phyloP scores from a whole-genome alignment of 1,140 invertebrate species.

The Drosophila sp. region DNA sequence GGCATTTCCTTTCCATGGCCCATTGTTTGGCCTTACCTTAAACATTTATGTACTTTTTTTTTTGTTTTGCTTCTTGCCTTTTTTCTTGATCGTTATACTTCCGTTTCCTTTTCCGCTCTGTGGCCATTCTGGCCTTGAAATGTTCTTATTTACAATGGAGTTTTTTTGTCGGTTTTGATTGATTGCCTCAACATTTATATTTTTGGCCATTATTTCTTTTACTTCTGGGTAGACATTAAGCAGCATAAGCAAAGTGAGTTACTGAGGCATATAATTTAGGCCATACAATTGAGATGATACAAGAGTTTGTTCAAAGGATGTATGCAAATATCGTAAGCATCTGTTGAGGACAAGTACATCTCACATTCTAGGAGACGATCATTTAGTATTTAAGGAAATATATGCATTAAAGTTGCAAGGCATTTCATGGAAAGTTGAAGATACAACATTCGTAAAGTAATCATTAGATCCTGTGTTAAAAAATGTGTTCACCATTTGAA shows the following conservation, averaged over 20 bases:
- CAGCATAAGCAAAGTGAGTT: not conserved
- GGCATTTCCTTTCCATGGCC: slow-evolving; percentile 53
- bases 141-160: slow-evolving; percentile 8
- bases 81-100: slow-evolving; percentile 43
- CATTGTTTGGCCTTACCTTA: slow-evolving; percentile 53
- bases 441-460: no score
- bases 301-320: not conserved
- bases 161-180: slow-evolving; percentile 61
- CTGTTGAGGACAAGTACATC: no score
- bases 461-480: no score
- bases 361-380: no score
- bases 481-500: no score
- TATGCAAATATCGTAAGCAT: not conserved
- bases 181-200: slow-evolving; percentile 66
- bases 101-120: slow-evolving; percentile 61
- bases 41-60: slow-evolving; percentile 22
- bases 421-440: no score
- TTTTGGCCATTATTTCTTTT: slow-evolving; percentile 7
- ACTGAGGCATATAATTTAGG: slow-evolving; percentile 1
- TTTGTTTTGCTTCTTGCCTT: not conserved
- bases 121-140: slow-evolving; percentile 15
- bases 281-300: not conserved
- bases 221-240: not conserved
- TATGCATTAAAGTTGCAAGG: no score
- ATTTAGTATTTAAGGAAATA: no score